Evolutionary conservation across 2,888 invertebrate genomes (phyloP).

Genomic region (Amaurobius ferox): DNA sequence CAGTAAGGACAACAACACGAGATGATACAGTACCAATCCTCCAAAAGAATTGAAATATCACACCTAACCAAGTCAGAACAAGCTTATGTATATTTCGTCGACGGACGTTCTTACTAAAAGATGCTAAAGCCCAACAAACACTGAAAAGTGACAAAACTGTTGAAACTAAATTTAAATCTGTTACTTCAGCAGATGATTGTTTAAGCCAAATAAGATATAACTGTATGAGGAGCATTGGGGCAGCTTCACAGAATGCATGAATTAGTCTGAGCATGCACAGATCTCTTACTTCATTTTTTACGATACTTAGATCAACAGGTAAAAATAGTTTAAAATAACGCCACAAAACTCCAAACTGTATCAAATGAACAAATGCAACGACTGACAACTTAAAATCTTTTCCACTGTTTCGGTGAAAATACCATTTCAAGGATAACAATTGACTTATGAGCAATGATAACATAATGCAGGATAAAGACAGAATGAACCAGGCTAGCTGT

Average conservation of each 20-base stretch:
- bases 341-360: conserved; percentile 79
- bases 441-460: conserved; percentile 85
- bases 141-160: conserved; percentile 89
- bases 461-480: conserved; percentile 84
- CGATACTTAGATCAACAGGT: conserved; percentile 87
- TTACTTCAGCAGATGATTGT: conserved; percentile 80
- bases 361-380: conserved; percentile 81
- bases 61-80: conserved; percentile 89
- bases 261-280: conserved; percentile 87
- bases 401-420: conserved; percentile 66
- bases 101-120: conserved; percentile 91
- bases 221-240: conserved; percentile 90
- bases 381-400: conserved; percentile 71
- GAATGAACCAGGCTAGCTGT: conserved; percentile 71
- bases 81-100: conserved; percentile 88
- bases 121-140: conserved; percentile 93
- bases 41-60: conserved; percentile 88
- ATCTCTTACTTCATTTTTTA: conserved; percentile 87
- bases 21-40: conserved; percentile 82
- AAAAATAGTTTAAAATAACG: conserved; percentile 90
- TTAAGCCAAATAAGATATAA: conserved; percentile 84
- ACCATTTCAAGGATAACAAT: conserved; percentile 77
- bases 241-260: conserved; percentile 92
- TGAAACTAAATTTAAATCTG: conserved; percentile 88
- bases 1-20: conserved; percentile 87